Evolutionary conservation across 2,888 invertebrate genomes (phyloP), one percentile per base, ranked within the genome.

Genomic region (Mongoloraphidia duomilia): DNA sequence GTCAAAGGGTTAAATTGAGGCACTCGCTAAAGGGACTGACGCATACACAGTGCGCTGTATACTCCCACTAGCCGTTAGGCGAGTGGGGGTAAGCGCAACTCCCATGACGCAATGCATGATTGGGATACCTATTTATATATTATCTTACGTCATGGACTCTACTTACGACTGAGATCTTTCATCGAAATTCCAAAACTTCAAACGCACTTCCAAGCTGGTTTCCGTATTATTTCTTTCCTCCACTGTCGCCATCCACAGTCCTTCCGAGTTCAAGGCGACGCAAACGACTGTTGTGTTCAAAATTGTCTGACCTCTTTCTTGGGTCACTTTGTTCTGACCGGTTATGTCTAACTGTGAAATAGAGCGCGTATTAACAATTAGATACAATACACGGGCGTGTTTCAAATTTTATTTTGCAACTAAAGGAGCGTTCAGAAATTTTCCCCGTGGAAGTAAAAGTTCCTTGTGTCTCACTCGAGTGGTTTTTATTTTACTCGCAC

Each of bases 141-240:
- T 17, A 3, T 17, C 17, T 17, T 17, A 11, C 17, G 26, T 38
- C 43, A 13, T 34, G 36, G 17, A 36, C 14, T 40, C 39, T 35
- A 58, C 62, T 66, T 69, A 83, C 80, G 65, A 72, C 65, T 84
- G 82, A 45, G 70, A 66, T 39, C 70, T 65, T 2, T 65, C 60
- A 55, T 77, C 65, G 58, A 75, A 85, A 49, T 68, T 59, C 87
- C 88, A 89, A 65, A 88, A 88, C 61, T 88, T 89, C 1, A 89
- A 68, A 48, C 80, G 69, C 5, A 80, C 66, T 65, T 87, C 85
- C 6, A 73, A 69, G 44, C 69, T 65, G 51, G 74, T 73, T 41
- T 73, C 63, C 33, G 70, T 65, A 63, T 82, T 80, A 58, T 77
- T 71, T 51, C 77, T 69, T 50, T 74, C 70, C 61, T 82, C 82